These are phyloP conservation scores for Drosophila crucigera DNA, from an alignment of 2,888 invertebrate species.

Conservation along the genomic window DNA sequence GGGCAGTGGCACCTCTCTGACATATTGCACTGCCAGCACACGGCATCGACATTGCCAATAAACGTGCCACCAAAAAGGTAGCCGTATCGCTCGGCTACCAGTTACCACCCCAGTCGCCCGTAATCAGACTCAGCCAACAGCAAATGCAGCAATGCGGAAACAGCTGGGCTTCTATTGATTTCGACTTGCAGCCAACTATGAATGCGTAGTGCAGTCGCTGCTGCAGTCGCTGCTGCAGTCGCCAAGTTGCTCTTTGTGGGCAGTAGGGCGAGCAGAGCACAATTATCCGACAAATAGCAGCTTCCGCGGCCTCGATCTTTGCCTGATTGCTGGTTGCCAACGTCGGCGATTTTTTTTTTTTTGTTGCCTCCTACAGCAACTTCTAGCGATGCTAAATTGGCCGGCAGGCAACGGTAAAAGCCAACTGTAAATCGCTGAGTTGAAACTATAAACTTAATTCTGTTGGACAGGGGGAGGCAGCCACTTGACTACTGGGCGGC, in stretches of 20 bases:
- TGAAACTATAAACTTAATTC: conserved; percentile 70
- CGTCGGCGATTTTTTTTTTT: conserved; percentile 1
- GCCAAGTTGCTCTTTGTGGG: conserved; percentile 16
- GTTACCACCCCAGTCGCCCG: conserved; percentile 3
- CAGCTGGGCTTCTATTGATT: conserved; percentile 10
- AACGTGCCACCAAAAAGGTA: conserved; percentile 51
- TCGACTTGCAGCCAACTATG: conserved; percentile 17
- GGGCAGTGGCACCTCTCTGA: conserved; percentile 67
- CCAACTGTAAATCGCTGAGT: conserved; percentile 48
- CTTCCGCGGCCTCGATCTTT: conserved; percentile 67
- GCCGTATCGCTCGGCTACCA: conserved; percentile 20
- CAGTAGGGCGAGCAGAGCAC: conserved; percentile 53
- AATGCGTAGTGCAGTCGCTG: conserved; percentile 10
- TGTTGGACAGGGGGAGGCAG: conserved; percentile 48
- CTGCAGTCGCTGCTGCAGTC: background rate
- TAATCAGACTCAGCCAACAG: conserved; percentile 17
- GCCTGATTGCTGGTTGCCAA: conserved; percentile 67
- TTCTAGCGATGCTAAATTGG: conserved; percentile 39
- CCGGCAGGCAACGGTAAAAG: conserved; percentile 69
- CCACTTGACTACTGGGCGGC: conserved; percentile 65
- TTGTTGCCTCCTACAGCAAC: conserved; percentile 11
- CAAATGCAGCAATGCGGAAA: conserved; percentile 51
- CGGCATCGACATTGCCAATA: conserved; percentile 47
- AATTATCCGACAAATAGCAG: conserved; percentile 77
- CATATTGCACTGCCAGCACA: conserved; percentile 34